Percentiles rank a stretch among this genome's conserved stretches.
These are phyloP conservation scores for Halcyon badia DNA, from an alignment of 2,797 vertebrate species.

Conservation along the genomic window DNA sequence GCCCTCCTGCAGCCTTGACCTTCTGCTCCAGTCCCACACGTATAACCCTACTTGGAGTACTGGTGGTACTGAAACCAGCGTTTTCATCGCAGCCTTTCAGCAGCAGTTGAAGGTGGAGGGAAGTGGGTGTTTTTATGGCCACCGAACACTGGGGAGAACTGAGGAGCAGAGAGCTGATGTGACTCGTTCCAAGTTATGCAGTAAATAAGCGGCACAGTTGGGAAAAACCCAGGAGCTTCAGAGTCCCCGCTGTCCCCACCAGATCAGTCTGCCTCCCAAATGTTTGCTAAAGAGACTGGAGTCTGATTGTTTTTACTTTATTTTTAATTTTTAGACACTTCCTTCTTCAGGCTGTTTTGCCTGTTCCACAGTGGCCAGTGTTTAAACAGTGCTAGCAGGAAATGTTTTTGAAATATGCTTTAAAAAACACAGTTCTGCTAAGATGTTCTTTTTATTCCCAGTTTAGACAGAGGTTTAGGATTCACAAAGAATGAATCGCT, in stretches of 20 bases:
- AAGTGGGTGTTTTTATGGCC: neutral
- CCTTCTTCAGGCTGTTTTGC: slow-evolving; percentile 41
- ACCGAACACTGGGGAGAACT: neutral
- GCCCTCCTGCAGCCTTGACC: neutral
- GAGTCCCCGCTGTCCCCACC: neutral
- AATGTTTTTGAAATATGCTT: slow-evolving; percentile 54
- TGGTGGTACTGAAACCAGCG: neutral
- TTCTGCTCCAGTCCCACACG: neutral
- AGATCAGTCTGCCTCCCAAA: neutral
- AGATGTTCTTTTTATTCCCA: slow-evolving; percentile 54
- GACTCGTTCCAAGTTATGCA: neutral
- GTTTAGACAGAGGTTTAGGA: slow-evolving; percentile 42
- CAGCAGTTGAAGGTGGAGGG: neutral
- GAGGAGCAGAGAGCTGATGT: neutral
- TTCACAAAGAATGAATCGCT: slow-evolving; percentile 51
- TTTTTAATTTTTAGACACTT: slow-evolving; percentile 43
- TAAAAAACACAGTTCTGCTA: slow-evolving; percentile 48
- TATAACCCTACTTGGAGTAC: neutral
- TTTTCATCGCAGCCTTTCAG: neutral
- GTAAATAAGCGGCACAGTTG: neutral
- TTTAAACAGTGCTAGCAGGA: slow-evolving; percentile 63
- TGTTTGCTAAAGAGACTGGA: slow-evolving; percentile 57
- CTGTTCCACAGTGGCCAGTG: slow-evolving; percentile 20
- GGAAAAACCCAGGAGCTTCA: slow-evolving; percentile 38
- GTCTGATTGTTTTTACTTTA: slow-evolving; percentile 39